Evolutionary conservation across 2,888 invertebrate species (phyloP).

Genomic region (Drosophila sordidula): DNA sequence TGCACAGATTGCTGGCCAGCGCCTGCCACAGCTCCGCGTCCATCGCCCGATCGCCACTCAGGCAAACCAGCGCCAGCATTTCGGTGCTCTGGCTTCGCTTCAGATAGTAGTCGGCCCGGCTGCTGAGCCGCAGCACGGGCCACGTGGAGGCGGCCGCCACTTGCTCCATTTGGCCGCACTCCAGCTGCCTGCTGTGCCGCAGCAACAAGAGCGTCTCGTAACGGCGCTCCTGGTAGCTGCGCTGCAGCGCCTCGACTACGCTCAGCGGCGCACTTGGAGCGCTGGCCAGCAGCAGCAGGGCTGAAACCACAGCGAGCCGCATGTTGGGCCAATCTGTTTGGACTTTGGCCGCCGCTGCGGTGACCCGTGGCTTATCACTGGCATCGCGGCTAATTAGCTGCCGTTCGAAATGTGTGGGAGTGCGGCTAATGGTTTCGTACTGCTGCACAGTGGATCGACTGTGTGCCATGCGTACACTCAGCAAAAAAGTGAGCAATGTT

Average conservation of each 20-base stretch:
- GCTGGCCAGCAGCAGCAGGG: constrained; percentile 17
- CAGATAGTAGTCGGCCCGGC: constrained; percentile 32
- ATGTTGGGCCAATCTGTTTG: constrained; percentile 30
- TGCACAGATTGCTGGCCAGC: constrained; percentile 47
- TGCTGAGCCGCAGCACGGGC: constrained; percentile 42
- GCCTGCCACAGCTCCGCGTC: constrained; percentile 52
- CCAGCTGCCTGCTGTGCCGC: constrained; percentile 33
- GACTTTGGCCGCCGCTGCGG: not conserved
- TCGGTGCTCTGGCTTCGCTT: constrained; percentile 38
- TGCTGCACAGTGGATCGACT: constrained; percentile 7
- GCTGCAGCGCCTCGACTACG: constrained; percentile 22
- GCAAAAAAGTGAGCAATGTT: no score
- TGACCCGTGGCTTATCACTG: constrained; percentile 12
- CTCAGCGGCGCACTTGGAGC: constrained; percentile 6
- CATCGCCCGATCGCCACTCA: constrained; percentile 7
- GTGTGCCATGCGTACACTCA: not conserved
- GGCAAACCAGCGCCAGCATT: constrained; percentile 55
- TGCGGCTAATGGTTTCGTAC: constrained; percentile 19
- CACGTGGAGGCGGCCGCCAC: constrained; percentile 5
- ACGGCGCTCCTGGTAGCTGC: constrained; percentile 31
- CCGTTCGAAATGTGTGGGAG: constrained; percentile 6
- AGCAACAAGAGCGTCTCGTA: constrained; percentile 45
- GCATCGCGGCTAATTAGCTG: constrained; percentile 32
- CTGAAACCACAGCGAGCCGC: constrained; percentile 33
- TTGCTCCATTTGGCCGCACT: constrained; percentile 28